Conservation (phyloP, 1,140 invertebrate species). For the Bilobella aurantiaca region DNA sequence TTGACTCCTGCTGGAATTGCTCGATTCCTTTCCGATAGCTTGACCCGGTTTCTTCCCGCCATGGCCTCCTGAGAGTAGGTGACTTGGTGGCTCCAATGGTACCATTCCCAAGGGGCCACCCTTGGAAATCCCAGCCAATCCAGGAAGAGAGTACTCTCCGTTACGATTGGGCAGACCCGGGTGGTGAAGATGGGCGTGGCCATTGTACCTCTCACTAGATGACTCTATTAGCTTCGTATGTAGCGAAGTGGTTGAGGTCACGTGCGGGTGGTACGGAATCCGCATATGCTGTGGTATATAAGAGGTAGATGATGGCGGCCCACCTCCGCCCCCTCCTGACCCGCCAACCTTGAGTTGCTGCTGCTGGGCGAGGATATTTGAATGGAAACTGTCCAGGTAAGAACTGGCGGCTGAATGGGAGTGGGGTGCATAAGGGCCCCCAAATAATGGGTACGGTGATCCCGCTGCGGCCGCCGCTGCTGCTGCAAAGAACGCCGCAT, state of each 20-base stretch:
- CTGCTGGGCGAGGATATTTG: slow-evolving; percentile 20
- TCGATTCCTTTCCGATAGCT: no score
- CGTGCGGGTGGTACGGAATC: background rate
- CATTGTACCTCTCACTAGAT: slow-evolving; percentile 18
- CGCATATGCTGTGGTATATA: background rate
- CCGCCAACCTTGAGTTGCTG: background rate
- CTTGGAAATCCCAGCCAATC: background rate
- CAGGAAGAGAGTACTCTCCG: background rate
- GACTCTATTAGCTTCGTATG: slow-evolving; percentile 29
- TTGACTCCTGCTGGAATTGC: background rate
- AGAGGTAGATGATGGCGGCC: background rate
- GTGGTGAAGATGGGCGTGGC: slow-evolving; percentile 1
- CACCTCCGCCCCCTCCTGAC: background rate
- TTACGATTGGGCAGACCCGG: background rate
- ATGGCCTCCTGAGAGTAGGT: background rate
- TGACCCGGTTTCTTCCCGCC: background rate
- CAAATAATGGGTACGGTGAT: slow-evolving; percentile 24
- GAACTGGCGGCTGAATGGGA: slow-evolving; percentile 17
- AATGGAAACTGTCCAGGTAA: slow-evolving; percentile 33
- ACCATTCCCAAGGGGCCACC: background rate
- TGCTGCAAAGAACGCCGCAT: slow-evolving; percentile 19
- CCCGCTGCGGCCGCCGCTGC: slow-evolving; percentile 27
- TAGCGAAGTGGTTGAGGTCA: slow-evolving; percentile 25
- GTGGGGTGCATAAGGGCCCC: slow-evolving; percentile 17
- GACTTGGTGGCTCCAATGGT: no score